Percentiles rank a stretch among this genome's conserved stretches.
Evolutionary conservation across 2,888 invertebrate species (phyloP).

Genomic region (Plebejus anna): DNA sequence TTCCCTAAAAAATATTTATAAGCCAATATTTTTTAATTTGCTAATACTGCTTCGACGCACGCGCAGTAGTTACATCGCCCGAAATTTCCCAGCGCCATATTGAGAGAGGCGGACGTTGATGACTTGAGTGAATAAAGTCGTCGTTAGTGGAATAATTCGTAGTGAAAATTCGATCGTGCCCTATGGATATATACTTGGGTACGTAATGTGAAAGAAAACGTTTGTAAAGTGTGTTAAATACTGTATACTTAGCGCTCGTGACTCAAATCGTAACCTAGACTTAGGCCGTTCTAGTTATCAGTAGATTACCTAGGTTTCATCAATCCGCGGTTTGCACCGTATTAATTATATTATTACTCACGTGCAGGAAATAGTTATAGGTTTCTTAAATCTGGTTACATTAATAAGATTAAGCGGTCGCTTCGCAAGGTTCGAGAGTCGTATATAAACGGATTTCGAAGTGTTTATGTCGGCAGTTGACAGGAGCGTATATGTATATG

Average conservation of each 20-base stretch:
- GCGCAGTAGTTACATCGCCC: conserved; percentile 78
- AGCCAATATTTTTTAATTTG: conserved; percentile 58
- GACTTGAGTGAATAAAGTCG: conserved; percentile 78
- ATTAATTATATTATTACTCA: conserved; percentile 85
- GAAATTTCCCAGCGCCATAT: conserved; percentile 86
- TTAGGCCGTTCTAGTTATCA: conserved; percentile 82
- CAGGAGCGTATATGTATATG: conserved; percentile 83
- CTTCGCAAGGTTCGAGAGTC: conserved; percentile 79
- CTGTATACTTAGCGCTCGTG: conserved; percentile 53
- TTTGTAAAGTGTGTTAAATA: conserved; percentile 50
- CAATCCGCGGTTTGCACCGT: conserved; percentile 80
- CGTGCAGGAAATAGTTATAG: conserved; percentile 82
- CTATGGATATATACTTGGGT: conserved; percentile 81
- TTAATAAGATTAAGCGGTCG: conserved; percentile 86
- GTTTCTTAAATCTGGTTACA: conserved; percentile 90
- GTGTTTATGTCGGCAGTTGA: conserved; percentile 82
- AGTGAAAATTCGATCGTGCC: conserved; percentile 79
- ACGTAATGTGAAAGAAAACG: conserved; percentile 70
- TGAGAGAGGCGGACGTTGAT: conserved; percentile 86
- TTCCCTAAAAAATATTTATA: conserved; percentile 46
- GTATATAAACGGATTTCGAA: conserved; percentile 81
- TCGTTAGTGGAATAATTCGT: conserved; percentile 79
- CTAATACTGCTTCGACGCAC: conserved; percentile 74
- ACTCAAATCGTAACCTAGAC: conserved; percentile 81
- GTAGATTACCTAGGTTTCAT: conserved; percentile 80